These are phyloP conservation scores for Cheilosia grossa DNA, from an alignment of 2,888 invertebrate genomes.

Conservation along the genomic window DNA sequence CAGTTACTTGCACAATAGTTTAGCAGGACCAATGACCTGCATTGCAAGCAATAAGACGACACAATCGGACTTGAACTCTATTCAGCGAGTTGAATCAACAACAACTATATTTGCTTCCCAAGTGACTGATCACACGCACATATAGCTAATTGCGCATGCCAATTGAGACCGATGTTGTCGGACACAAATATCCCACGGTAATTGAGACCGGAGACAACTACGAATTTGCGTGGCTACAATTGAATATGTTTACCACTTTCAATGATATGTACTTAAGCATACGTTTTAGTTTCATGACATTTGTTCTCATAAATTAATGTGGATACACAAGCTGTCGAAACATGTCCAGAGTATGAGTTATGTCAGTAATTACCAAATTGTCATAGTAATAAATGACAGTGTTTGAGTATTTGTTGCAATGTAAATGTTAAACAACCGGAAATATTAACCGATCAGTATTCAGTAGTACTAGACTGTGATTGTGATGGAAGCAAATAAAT, in stretches of 20 bases:
- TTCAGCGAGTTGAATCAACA: neutral
- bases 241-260: neutral
- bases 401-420: too few species aligned
- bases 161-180: slow-evolving; percentile 18
- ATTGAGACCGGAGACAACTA: slow-evolving; percentile 6
- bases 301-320: slow-evolving; percentile 4
- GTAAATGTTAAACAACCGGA: too few species aligned
- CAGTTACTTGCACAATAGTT: too few species aligned
- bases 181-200: slow-evolving; percentile 21
- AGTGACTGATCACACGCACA: neutral
- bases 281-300: neutral
- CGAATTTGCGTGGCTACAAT: neutral
- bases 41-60: neutral
- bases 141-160: neutral
- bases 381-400: too few species aligned
- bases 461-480: too few species aligned
- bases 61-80: neutral
- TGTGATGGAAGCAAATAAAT: too few species aligned
- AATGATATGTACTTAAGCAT: neutral
- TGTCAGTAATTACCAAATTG: neutral
- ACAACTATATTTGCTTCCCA: neutral
- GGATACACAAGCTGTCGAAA: neutral
- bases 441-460: too few species aligned
- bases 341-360: neutral
- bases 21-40: too few species aligned